Conservation (phyloP, 2,888 invertebrate species). For the Adela reaumurella region DNA sequence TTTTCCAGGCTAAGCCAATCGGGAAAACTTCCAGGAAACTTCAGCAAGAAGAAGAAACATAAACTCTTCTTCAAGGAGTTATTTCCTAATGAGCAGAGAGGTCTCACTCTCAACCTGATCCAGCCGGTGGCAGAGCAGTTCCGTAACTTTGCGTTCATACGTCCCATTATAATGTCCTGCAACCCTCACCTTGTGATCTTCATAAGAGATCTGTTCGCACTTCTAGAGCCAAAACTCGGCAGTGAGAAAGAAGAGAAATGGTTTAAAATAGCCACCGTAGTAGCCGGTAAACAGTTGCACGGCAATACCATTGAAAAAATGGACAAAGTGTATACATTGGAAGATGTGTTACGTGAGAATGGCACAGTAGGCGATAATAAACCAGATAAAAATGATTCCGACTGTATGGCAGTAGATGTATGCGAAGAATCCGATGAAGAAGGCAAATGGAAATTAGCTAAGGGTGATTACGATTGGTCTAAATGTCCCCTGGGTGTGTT, state of each 20-base stretch:
- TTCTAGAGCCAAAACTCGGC: slow-evolving; percentile 31
- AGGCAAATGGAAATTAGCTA: slow-evolving; percentile 32
- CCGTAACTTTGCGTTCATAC: slow-evolving; percentile 28
- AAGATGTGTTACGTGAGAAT: slow-evolving; percentile 28
- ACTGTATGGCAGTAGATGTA: slow-evolving; percentile 8
- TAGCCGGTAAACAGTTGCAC: slow-evolving; percentile 22
- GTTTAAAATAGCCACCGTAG: slow-evolving; percentile 29
- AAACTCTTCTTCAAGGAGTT: slow-evolving; percentile 31
- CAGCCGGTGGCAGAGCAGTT: slow-evolving; percentile 31
- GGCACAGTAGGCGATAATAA: not conserved
- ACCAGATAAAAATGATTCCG: slow-evolving; percentile 13
- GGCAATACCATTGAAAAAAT: too few relatives aligned
- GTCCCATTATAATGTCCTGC: slow-evolving; percentile 34
- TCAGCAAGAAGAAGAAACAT: slow-evolving; percentile 27
- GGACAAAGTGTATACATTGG: slow-evolving; percentile 41
- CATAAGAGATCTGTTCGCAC: slow-evolving; percentile 26
- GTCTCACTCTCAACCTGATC: slow-evolving; percentile 30
- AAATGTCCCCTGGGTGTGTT: slow-evolving; percentile 47
- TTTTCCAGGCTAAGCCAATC: too few relatives aligned
- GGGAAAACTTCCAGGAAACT: too few relatives aligned
- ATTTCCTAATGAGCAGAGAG: slow-evolving; percentile 32
- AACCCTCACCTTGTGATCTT: slow-evolving; percentile 37
- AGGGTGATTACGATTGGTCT: slow-evolving; percentile 32
- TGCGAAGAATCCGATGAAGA: slow-evolving; percentile 8
- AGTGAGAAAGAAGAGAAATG: slow-evolving; percentile 20